Conservation (phyloP, 2,113 vertebrate species). For the Prunella himalayana region DNA sequence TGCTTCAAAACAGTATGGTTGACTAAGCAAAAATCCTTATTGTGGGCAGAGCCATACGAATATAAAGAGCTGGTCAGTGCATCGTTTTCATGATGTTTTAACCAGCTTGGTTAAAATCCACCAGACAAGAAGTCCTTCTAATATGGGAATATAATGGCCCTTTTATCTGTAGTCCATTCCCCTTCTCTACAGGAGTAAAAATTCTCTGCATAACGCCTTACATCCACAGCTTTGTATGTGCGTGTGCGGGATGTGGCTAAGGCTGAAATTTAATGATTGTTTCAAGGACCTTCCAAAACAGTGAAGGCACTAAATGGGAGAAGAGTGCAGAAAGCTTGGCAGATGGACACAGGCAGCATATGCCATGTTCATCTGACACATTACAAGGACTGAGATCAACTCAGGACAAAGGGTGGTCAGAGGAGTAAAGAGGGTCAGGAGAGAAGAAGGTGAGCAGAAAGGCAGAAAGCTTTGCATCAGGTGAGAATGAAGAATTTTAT, state of each 20-base stretch:
- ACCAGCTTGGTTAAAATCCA: conserved; percentile 35
- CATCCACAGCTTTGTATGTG: neutral
- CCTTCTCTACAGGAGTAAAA: conserved; percentile 10
- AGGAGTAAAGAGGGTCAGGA: neutral
- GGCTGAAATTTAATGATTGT: neutral
- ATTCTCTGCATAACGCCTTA: neutral
- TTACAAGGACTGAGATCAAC: neutral
- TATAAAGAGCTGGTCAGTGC: neutral
- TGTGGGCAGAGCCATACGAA: neutral
- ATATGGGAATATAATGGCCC: conserved; percentile 22
- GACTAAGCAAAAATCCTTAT: conserved; percentile 4
- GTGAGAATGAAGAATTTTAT: neutral
- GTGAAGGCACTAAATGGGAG: neutral
- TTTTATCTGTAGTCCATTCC: conserved; percentile 22
- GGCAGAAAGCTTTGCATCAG: neutral
- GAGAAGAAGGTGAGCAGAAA: neutral
- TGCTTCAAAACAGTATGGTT: neutral
- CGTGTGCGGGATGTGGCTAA: neutral
- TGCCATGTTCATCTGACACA: neutral
- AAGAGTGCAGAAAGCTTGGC: neutral
- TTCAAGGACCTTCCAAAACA: neutral
- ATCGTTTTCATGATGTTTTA: neutral
- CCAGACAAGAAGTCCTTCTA: conserved; percentile 37
- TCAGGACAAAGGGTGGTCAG: neutral
- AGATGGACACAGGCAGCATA: neutral